Conservation (phyloP, 2,888 invertebrate species). For the Cheiracanthium punctorium region DNA sequence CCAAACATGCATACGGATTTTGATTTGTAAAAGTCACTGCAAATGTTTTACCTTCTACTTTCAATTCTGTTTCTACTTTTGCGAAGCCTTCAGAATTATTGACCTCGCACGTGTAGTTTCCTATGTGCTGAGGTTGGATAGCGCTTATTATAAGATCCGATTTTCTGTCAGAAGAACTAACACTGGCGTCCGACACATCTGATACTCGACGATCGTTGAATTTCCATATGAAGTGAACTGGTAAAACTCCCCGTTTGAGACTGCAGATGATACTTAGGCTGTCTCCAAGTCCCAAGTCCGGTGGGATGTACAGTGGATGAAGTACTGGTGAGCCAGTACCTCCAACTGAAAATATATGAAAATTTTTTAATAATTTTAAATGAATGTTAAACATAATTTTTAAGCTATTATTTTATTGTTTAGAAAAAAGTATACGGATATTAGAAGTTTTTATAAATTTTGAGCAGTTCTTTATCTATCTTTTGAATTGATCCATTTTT, state of each 20-base stretch:
- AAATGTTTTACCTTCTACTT: conserved; percentile 15
- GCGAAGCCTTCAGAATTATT: background rate
- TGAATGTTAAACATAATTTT: too few species aligned
- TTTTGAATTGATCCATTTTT: too few species aligned
- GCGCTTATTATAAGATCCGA: conserved; percentile 33
- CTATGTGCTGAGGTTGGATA: conserved; percentile 42
- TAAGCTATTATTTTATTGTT: too few species aligned
- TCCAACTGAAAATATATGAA: conserved; percentile 19
- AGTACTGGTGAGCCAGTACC: conserved; percentile 32
- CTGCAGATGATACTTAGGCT: conserved; percentile 49
- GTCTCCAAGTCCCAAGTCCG: conserved; percentile 48
- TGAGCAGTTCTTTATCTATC: too few species aligned
- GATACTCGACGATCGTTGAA: conserved; percentile 17
- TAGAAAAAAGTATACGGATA: too few species aligned
- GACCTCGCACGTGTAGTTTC: conserved; percentile 58
- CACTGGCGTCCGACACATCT: background rate
- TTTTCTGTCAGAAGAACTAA: conserved; percentile 41
- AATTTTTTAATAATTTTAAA: too few species aligned
- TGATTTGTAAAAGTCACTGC: too few species aligned
- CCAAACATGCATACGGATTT: too few species aligned
- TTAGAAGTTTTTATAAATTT: too few species aligned
- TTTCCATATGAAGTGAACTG: conserved; percentile 45
- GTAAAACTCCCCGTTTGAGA: conserved; percentile 43
- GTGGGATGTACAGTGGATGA: conserved; percentile 46
- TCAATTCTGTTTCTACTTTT: background rate